Evolutionary conservation across 1,140 invertebrate genomes (phyloP).

Genomic region (Meloidogyne hapla): DNA sequence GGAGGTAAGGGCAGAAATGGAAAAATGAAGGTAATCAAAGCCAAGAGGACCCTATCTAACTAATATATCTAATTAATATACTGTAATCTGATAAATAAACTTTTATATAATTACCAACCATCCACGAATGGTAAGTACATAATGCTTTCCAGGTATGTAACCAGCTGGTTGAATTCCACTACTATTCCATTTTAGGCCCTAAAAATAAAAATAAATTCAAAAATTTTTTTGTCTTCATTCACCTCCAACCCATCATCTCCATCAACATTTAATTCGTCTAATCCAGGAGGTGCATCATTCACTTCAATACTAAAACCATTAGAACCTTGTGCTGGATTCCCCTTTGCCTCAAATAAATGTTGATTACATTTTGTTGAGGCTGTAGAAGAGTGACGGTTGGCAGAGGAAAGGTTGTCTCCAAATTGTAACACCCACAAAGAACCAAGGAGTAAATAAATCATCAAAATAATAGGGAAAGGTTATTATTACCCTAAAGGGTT

Average conservation of each 20-base stretch:
- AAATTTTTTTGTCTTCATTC: background rate
- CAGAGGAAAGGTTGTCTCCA: background rate
- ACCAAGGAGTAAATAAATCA: background rate
- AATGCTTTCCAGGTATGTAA: constrained; percentile 46
- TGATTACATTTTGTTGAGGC: constrained; percentile 43
- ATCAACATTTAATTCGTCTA: constrained; percentile 5
- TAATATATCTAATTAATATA: too few relatives aligned
- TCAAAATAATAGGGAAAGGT: background rate
- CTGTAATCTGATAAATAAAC: too few relatives aligned
- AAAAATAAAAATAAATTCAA: background rate
- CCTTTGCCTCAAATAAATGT: constrained; percentile 49
- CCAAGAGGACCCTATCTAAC: too few relatives aligned
- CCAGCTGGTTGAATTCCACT: constrained; percentile 22
- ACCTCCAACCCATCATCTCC: constrained; percentile 5
- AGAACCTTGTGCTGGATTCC: constrained; percentile 43
- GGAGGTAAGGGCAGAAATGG: too few relatives aligned
- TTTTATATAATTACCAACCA: constrained; percentile 9
- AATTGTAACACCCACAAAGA: background rate
- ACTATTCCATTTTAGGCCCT: constrained; percentile 16
- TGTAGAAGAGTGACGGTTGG: background rate
- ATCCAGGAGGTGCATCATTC: constrained; percentile 18
- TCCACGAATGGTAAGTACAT: constrained; percentile 36
- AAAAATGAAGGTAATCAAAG: too few relatives aligned
- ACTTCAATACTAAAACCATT: constrained; percentile 50
- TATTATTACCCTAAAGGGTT: background rate